Conservation (phyloP, 2,113 vertebrate species). For the Abramis brama region DNA sequence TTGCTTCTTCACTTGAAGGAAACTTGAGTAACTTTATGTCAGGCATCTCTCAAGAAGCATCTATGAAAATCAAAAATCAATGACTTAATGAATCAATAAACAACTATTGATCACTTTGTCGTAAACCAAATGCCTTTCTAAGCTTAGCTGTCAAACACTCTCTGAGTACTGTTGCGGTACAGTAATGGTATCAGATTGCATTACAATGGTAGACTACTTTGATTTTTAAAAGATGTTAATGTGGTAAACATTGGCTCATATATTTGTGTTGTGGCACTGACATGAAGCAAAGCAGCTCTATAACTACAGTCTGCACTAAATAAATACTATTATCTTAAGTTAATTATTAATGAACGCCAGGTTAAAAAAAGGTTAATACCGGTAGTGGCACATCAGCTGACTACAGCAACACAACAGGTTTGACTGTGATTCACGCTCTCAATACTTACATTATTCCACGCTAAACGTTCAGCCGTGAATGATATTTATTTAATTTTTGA, state of each 20-base stretch:
- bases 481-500: constrained; percentile 12
- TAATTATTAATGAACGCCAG: constrained; percentile 8
- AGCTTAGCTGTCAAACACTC: neutral
- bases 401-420: constrained; percentile 3
- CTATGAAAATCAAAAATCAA: neutral
- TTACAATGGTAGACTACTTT: neutral
- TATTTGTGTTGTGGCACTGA: neutral
- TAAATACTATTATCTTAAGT: neutral
- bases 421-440: constrained; percentile 18
- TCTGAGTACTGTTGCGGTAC: no score
- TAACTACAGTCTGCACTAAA: neutral
- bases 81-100: neutral
- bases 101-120: neutral
- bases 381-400: neutral
- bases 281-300: neutral
- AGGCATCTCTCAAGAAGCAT: constrained; percentile 58
- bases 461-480: neutral
- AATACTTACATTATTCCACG: constrained; percentile 7
- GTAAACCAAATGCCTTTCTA: neutral
- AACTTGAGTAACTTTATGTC: constrained; percentile 67
- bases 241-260: neutral
- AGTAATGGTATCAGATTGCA: neutral
- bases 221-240: neutral
- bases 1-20: constrained; percentile 64
- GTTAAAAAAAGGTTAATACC: neutral